Base-by-base conservation (phyloP, 2,113 vertebrate species). In the Atrichornis clamosus region DNA sequence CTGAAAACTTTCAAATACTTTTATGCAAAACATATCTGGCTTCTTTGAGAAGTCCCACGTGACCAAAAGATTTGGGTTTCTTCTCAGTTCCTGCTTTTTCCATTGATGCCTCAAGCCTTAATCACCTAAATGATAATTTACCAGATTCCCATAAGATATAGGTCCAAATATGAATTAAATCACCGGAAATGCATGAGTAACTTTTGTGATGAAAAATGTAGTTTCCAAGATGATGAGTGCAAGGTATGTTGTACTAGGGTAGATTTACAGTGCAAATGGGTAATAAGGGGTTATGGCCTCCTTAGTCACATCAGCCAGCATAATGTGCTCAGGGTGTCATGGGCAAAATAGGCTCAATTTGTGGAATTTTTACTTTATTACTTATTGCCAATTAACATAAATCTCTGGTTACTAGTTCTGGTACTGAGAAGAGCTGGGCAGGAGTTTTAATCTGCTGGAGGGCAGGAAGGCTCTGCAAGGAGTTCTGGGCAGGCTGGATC, bases 181-280 rank as follows among this genome's bases (percentile, higher is more conserved):
- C 19, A 47, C 6, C 92, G 47, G 79, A 93, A 94, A 88, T 78
- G 86, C 87, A 80, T 42, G 42, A 93, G 55, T 72, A 95, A 90
- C 42, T 95, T 90, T 16, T 39, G 46, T 2, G 1, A 76, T 88
- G 67, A 90, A 79, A 94, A 90, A 91, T 49, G 50, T 60, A 35
- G 41, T 88, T 91, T 90, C 77, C 93, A 63, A 65, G 87, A 79
- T 10, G 47, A 67, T 26, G 75, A 87, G 68, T 50, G 63, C 70
- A 59, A 47, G 46, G 21, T 30, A 27, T n/a, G 14, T 55, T 55
- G 55, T 42, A 47, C 33, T 41, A 39, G 28, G 37, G 52, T 42
- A 65, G 86, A 92, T 93, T 95, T 93, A 92, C 6, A 7, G 74
- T 52, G 26, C 59, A 63, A 80, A 88, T 41, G 30, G 87, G 44